Evolutionary conservation across 2,888 invertebrate species (phyloP), one percentile per base, ranked within the genome.

Genomic region (Platypus cylindrus): DNA sequence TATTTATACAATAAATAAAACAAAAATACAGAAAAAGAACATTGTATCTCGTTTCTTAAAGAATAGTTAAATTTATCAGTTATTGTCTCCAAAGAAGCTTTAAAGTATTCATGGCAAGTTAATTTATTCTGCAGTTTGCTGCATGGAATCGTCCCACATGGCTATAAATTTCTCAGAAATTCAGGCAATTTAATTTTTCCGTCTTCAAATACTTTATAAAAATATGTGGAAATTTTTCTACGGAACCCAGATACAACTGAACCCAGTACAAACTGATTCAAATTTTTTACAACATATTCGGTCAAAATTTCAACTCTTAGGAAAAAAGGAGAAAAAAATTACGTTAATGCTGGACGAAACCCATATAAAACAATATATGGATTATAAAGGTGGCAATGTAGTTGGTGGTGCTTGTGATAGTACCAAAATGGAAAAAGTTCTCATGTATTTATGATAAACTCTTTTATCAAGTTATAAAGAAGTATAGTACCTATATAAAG

Each of bases 341-440:
- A 28, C 29, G 13, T 28, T 44, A 31, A 30, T 45, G 35, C 9
- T 45, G 11, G 45, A 45, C 35, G 45, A 46, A 40, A 45, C 44
- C 30, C 45, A 46, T 34, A 31, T 46, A 20, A 44, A 46, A 30
- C 39, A 42, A 16, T 36, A 43, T 34, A 30, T 45, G 25, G 40
- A 46, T 33, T 44, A 43, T 25, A 44, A 46, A 32, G 43, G 41
- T 15, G 44, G 45, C 16, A 44, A 42, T 34, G 25, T 45, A 27
- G 40, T 45, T n/a, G 45, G 44, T 3, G 12, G 14, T 8, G 34
- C 43, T 16, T 36, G 28, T 35, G 36, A 45, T 32, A 35, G 24
- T 32, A 9, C 18, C 16, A 30, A 42, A 9, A 20, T n/a, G n/a
- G n/a, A n/a, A n/a, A n/a, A n/a, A n/a, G 25, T 4, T n/a, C 25